Base-by-base conservation (phyloP, 2,888 invertebrate genomes). In the Drosophila basisetae region DNA sequence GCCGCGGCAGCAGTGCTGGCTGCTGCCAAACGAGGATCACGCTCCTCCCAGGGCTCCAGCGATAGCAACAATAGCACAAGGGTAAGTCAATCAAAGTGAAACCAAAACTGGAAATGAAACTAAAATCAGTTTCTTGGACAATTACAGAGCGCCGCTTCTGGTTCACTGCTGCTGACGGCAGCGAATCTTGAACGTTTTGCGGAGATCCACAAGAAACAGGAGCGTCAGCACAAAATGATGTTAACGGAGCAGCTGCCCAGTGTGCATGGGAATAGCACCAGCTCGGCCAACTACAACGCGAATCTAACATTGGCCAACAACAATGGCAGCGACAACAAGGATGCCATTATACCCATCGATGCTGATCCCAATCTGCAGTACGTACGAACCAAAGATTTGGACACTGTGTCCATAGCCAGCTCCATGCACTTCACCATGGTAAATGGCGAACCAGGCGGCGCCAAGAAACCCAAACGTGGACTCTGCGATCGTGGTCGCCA, bases 381-480 rank as follows among this genome's bases (percentile, higher is more conserved):
- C 64, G 82, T 92, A 71, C 88, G 87, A 92, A 85, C 93, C 94
- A 84, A 95, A 95, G 92, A 94, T 94, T 84, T 94, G 94, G 97
- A 97, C 92, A 95, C 95, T 60, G 95, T 95, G 69, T 97, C 97
- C 47, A 94, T 97, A 72, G 97, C 97, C 62, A 97, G 97, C 94
- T 97, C 97, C 73, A 97, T 96, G 91, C 97, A 97, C 93, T 97
- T 97, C 92, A 97, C 97, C 16, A 96, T 97, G 65, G 96, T 97
- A 73, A 97, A 97, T 92, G 96, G 96, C 65, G 95, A 96, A 84
- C 95, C 95, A 64, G 95, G 96, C 95, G 75, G 93, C 52, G 92
- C 93, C 60, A 95, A 95, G 91, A 94, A 95, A 74, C 94, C 94
- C 75, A 95, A 96, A 89, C 95, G 95, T 79, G 96, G 96, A 91